phyloP scores from a whole-genome alignment of 2,113 vertebrate species.

The Bagarius yarrelli region DNA sequence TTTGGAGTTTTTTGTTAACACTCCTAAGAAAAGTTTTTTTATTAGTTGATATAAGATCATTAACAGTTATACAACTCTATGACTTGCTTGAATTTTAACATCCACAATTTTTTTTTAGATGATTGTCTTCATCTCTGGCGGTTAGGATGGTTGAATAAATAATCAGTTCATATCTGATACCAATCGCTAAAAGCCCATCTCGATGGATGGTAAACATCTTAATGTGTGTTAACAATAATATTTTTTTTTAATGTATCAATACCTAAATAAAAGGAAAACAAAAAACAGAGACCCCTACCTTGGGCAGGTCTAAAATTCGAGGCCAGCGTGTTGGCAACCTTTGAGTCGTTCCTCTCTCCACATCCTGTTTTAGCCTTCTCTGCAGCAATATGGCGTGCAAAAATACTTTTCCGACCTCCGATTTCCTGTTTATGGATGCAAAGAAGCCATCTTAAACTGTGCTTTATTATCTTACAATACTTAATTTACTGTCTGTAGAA shows the following conservation, averaged over 20 bases:
- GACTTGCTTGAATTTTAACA: no score
- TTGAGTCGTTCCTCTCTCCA: slow-evolving; percentile 16
- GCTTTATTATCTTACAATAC: neutral
- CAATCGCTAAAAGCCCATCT: neutral
- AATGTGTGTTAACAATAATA: neutral
- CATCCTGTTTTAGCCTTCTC: slow-evolving; percentile 71
- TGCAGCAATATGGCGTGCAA: slow-evolving; percentile 88
- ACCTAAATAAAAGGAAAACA: no score
- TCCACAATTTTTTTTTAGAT: neutral
- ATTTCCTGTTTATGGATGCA: slow-evolving; percentile 46
- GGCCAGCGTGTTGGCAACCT: slow-evolving; percentile 1
- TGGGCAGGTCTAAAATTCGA: slow-evolving; percentile 23
- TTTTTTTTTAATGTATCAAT: no score
- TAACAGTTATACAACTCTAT: no score
- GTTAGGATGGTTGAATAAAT: neutral
- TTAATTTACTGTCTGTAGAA: neutral
- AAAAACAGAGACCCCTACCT: slow-evolving; percentile 7
- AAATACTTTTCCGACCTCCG: slow-evolving; percentile 84
- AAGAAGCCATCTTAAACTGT: neutral
- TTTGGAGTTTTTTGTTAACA: no score
- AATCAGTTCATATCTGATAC: neutral
- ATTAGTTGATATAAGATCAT: no score
- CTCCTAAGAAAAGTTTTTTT: no score
- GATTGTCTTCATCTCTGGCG: neutral
- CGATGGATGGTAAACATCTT: neutral